These are phyloP conservation scores for Notarius quadriscutis DNA, from an alignment of 2,113 vertebrate genomes.

Conservation along the genomic window DNA sequence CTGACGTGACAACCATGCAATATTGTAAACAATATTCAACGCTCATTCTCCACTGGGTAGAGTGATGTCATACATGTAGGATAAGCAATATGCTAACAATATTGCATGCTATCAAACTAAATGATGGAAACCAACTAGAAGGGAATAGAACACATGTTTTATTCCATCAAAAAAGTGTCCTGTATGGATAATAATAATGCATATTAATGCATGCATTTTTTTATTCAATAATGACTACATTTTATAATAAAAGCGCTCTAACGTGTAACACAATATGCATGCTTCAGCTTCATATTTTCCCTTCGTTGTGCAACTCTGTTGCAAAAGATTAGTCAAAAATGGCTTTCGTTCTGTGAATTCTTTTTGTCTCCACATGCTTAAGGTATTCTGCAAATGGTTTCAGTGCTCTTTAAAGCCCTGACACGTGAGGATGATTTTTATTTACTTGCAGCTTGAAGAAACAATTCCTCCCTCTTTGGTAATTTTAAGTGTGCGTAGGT, in stretches of 20 bases:
- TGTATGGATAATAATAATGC: too few relatives aligned
- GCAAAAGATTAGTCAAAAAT: not conserved
- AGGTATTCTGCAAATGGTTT: not conserved
- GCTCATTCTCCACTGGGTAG: too few relatives aligned
- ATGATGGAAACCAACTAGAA: too few relatives aligned
- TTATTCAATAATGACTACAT: not conserved
- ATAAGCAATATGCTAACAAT: too few relatives aligned
- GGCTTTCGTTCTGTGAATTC: not conserved
- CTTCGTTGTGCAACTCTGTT: not conserved
- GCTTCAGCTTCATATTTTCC: not conserved
- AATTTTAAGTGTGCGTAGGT: not conserved
- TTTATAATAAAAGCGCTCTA: not conserved
- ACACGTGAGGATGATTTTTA: not conserved
- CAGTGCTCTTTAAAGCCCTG: not conserved
- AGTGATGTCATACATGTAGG: too few relatives aligned
- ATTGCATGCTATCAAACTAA: too few relatives aligned
- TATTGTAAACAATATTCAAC: too few relatives aligned
- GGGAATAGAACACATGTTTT: too few relatives aligned
- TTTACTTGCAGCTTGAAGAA: slow-evolving; percentile 7
- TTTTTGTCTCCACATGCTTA: slow-evolving; percentile 27
- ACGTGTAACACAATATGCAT: not conserved
- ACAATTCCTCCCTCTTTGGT: not conserved
- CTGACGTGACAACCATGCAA: too few relatives aligned
- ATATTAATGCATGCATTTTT: not conserved
- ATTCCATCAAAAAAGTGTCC: too few relatives aligned